phyloP scores from a whole-genome alignment of 2,113 vertebrate species.

The Hippocampus zosterae region DNA sequence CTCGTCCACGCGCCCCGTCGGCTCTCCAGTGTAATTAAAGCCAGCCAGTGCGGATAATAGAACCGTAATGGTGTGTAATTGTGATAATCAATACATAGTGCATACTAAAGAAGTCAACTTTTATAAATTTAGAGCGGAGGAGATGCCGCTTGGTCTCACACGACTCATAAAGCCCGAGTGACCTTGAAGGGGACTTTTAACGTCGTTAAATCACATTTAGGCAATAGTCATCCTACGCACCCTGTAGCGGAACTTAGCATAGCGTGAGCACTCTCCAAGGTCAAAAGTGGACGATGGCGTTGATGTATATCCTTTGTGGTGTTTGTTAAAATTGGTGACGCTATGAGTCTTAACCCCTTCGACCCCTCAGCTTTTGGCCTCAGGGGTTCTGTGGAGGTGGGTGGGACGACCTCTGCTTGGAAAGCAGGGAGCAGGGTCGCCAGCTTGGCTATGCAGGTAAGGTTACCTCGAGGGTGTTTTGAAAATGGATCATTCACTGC shows the following conservation, averaged over 20 bases:
- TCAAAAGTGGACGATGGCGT: background rate
- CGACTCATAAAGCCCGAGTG: background rate
- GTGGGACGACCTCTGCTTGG: conserved; percentile 46
- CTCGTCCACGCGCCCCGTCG: conserved; percentile 36
- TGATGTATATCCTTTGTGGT: background rate
- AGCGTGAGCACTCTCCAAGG: background rate
- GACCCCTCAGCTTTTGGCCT: background rate
- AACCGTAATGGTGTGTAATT: conserved; percentile 67
- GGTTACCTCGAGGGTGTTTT: background rate
- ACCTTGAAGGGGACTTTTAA: background rate
- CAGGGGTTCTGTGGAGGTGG: background rate
- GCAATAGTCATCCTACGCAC: background rate
- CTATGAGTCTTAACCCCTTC: background rate
- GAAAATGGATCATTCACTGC: background rate
- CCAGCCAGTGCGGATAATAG: conserved; percentile 64
- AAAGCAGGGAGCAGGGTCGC: conserved; percentile 15
- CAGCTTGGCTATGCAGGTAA: conserved; percentile 6
- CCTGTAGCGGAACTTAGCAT: background rate
- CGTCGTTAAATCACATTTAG: background rate
- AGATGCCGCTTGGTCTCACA: background rate
- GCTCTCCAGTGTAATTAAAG: conserved; percentile 66
- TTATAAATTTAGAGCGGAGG: conserved; percentile 29
- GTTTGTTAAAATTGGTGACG: background rate
- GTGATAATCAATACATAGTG: conserved; percentile 64
- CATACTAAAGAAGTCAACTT: conserved; percentile 37